Evolutionary conservation across 2,888 invertebrate species (phyloP), one percentile per base, ranked within the genome.

Genomic region (Baccha elongata): DNA sequence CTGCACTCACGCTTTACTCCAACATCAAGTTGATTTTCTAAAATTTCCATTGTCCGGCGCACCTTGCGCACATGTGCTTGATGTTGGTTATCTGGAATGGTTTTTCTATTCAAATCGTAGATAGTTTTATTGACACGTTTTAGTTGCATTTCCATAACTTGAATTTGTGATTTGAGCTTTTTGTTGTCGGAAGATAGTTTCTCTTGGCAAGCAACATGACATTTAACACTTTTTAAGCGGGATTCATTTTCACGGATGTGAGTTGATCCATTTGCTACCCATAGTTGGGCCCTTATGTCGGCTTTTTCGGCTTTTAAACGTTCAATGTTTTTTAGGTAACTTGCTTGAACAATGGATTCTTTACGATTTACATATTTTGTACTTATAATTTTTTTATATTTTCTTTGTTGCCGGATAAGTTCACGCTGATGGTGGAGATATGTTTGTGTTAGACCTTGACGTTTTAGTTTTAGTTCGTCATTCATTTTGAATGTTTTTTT

Each of bases 1-100:
- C 85, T 87, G 26, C 89, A 89, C 78, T 91, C 91, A 13, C 88
- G 87, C 3, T 88, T 88, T 7, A 89, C 86, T 0, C 88, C 87
- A 17, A 89, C 88, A 58, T 91, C 89, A 19, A 90, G 73, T 1
- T 89, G 88, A 69, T 90, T 89, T 84, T 91, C 90, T 52, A 89
- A 75, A 2, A 89, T 89, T 13, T 85, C 78, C 80, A 89, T 83
- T 68, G 87, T 87, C 74, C 88, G 89, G 2, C 87, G 86, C 3
- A 87, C 87, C 10, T 81, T 86, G 0, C 81, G 80, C 21, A 89
- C 88, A 62, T 89, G 86, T 0, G 86, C 87, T 72, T 88, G 87
- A 58, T 91, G 88, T 83, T 89, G 88, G n/a, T 86, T 85, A 32
- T 90, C 90, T 0, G 91, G 89, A 15, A 90, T 87, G 0, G 90